Base-by-base conservation (phyloP, 2,113 vertebrate species). In the Micronycteris hirsuta region DNA sequence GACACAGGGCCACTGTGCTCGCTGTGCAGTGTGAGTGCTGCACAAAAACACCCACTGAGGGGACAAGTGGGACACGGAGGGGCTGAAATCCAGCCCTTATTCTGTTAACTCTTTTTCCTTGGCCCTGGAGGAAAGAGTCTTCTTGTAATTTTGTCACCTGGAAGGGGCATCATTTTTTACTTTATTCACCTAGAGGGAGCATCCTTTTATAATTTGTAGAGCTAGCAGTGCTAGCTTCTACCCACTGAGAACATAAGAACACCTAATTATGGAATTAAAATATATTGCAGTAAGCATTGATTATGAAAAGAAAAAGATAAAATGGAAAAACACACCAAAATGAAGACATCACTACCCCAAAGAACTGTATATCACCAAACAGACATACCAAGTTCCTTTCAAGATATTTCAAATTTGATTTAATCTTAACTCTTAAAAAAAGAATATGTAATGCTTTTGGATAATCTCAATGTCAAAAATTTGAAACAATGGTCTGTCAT, bases 201-300 rank as follows among this genome's bases (percentile, higher is more conserved):
- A 78, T 52, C 16, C 26, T 89, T 73, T 16, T 85, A 96, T 95
- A 8, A 12, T 96, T 63, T 17, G 7, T 54, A 86, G 77, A 97
- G 28, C 28, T 65, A 65, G 36, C 14, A 56, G 26, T 61, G 24
- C 28, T 76, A 6, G 65, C 52, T 86, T 36, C 41, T 86, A 80
- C 78, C 41, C 1, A n/a, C 2, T 73, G 33, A 93, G 84, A 95
- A 92, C 2, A 15, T n/a, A 24, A 96, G 95, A 94, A 95, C 16
- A 78, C 58, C 43, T 43, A 77, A 84, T 80, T 36, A 86, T 24
- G 13, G 3, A 74, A 47, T 80, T 92, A 31, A 78, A 94, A 98
- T 96, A 26, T 19, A 93, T 33, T 61, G 6, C 85, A 28, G 83
- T 74, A 86, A 77, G 1, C 15, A 26, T 7, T 31, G 31, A 4